Percentiles rank a stretch among this genome's conserved stretches.
phyloP scores from a whole-genome alignment of 2,113 vertebrate genomes.

The Lonchura striata region DNA sequence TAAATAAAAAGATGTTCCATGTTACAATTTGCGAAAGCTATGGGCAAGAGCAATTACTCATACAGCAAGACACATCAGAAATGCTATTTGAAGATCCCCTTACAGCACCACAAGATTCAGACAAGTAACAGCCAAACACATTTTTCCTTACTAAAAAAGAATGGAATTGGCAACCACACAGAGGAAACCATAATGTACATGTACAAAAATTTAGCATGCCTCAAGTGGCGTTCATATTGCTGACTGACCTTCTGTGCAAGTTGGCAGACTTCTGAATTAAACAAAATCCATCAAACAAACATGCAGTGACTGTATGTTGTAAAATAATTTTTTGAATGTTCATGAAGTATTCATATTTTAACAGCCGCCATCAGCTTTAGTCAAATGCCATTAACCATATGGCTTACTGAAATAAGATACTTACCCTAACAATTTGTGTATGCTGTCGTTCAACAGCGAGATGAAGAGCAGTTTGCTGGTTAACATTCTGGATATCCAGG shows the following conservation, averaged over 20 bases:
- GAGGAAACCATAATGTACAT: neutral
- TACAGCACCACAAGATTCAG: neutral
- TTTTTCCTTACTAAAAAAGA: neutral
- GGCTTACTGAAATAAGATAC: slow-evolving; percentile 4
- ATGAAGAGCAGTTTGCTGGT: slow-evolving; percentile 96
- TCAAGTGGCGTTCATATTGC: neutral
- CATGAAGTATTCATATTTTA: neutral
- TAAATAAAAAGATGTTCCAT: neutral
- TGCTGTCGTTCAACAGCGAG: slow-evolving; percentile 97
- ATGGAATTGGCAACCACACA: neutral
- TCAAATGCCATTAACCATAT: neutral
- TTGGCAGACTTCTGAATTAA: neutral
- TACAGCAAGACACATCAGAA: neutral
- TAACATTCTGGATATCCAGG: slow-evolving; percentile 98
- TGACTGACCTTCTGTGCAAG: neutral
- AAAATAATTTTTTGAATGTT: neutral
- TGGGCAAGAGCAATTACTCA: neutral
- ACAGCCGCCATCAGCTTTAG: neutral
- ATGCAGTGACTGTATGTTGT: neutral
- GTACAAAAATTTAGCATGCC: neutral
- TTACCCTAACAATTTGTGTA: slow-evolving; percentile 97
- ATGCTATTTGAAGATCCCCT: neutral
- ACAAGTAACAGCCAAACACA: neutral
- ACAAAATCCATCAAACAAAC: neutral
- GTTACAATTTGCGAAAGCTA: neutral